Evolutionary conservation across 2,113 vertebrate species (phyloP).

Genomic region (Balaeniceps rex): DNA sequence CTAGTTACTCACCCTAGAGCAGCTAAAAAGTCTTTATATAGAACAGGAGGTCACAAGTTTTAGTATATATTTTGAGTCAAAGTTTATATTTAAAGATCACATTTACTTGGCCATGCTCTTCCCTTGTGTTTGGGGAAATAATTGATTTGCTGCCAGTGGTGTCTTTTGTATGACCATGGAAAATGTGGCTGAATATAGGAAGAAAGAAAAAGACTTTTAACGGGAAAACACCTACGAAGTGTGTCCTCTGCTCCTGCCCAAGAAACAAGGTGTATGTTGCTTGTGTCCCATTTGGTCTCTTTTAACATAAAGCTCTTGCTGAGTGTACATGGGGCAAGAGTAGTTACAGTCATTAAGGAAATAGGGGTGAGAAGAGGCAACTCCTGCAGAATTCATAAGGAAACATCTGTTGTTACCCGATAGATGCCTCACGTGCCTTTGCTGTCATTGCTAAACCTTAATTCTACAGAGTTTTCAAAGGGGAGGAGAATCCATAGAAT

Average conservation of each 20-base stretch:
- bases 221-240: not conserved
- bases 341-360: not conserved
- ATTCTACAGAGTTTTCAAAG: not conserved
- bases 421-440: not conserved
- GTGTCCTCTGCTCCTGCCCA: not conserved
- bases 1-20: not conserved
- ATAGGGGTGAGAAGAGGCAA: not conserved
- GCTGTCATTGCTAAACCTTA: not conserved
- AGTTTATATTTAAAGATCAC: not conserved
- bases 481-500: not conserved
- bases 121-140: not conserved
- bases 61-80: not conserved
- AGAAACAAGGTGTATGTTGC: not conserved
- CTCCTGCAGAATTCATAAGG: not conserved
- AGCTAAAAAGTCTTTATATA: not conserved
- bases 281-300: not conserved
- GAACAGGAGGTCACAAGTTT: not conserved
- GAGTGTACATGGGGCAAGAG: not conserved
- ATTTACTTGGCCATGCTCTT: not conserved
- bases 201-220: not conserved
- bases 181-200: not conserved
- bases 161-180: not conserved
- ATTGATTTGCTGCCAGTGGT: not conserved
- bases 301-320: not conserved
- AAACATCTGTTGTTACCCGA: not conserved